Percentiles rank a stretch among this genome's conserved stretches.
Evolutionary conservation across 2,888 invertebrate species (phyloP).

Genomic region (Chalcosyrphus nemorum): DNA sequence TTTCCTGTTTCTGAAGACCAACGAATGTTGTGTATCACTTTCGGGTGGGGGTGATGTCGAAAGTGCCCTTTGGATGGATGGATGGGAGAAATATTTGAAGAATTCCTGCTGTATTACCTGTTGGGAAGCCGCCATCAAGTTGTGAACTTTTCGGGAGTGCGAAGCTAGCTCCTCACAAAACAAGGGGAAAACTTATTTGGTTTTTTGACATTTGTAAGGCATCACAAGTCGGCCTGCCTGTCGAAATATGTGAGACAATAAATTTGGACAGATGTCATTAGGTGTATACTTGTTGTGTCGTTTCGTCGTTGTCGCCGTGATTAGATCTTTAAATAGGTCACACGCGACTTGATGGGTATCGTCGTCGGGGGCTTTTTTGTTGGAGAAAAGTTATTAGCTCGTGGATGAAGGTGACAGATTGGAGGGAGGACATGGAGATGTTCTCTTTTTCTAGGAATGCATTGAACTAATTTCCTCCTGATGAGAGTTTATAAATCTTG

Average conservation of each 20-base stretch:
- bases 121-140: constrained; percentile 26
- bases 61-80: constrained; percentile 54
- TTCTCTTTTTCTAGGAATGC: background rate
- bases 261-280: constrained; percentile 72
- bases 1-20: background rate
- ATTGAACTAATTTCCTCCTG: background rate
- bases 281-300: constrained; percentile 59
- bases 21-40: constrained; percentile 38
- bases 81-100: constrained; percentile 30
- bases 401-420: constrained; percentile 41
- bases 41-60: constrained; percentile 58
- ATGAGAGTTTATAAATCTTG: background rate
- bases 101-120: constrained; percentile 46
- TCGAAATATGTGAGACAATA: constrained; percentile 54
- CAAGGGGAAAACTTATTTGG: constrained; percentile 24
- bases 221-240: constrained; percentile 41
- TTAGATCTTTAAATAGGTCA: constrained; percentile 55
- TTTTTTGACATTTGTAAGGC: constrained; percentile 53
- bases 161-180: background rate
- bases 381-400: constrained; percentile 32
- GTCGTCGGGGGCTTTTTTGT: background rate
- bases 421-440: background rate
- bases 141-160: constrained; percentile 31
- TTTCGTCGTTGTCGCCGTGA: constrained; percentile 37
- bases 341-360: constrained; percentile 34